Percentiles rank a stretch among this genome's conserved stretches.
Evolutionary conservation across 1,140 invertebrate species (phyloP).

Genomic region (Drosophila kepulauana): DNA sequence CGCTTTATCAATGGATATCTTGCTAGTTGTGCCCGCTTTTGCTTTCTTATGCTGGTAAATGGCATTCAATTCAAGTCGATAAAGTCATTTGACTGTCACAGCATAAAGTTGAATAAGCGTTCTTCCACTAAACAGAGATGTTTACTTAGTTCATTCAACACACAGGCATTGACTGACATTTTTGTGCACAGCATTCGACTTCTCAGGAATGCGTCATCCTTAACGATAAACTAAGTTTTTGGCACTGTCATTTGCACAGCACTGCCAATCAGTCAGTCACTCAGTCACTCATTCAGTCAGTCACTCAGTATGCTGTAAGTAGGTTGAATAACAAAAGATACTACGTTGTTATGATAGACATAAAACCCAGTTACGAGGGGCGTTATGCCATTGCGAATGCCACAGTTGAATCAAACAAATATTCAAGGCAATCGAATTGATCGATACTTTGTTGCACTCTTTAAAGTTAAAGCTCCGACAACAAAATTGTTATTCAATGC

Average conservation of each 20-base stretch:
- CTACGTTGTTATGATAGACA: not conserved
- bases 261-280: not conserved
- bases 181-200: not conserved
- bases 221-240: slow-evolving; percentile 18
- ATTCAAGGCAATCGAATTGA: not conserved
- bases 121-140: not conserved
- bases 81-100: slow-evolving; percentile 35
- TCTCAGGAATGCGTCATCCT: slow-evolving; percentile 12
- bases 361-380: not conserved
- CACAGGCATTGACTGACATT: slow-evolving; percentile 25
- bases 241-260: slow-evolving; percentile 18
- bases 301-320: slow-evolving; percentile 1
- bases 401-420: not conserved
- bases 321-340: slow-evolving; percentile 8
- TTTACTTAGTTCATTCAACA: slow-evolving; percentile 24
- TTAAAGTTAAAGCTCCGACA: too few relatives aligned
- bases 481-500: too few relatives aligned
- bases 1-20: not conserved
- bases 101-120: slow-evolving; percentile 14
- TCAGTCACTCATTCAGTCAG: not conserved
- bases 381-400: not conserved
- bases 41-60: not conserved
- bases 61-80: slow-evolving; percentile 11
- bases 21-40: not conserved
- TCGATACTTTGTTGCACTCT: not conserved